Evolutionary conservation across 1,140 invertebrate species (phyloP), one percentile per base, ranked within the genome.

Genomic region (Epicauta chinensis): DNA sequence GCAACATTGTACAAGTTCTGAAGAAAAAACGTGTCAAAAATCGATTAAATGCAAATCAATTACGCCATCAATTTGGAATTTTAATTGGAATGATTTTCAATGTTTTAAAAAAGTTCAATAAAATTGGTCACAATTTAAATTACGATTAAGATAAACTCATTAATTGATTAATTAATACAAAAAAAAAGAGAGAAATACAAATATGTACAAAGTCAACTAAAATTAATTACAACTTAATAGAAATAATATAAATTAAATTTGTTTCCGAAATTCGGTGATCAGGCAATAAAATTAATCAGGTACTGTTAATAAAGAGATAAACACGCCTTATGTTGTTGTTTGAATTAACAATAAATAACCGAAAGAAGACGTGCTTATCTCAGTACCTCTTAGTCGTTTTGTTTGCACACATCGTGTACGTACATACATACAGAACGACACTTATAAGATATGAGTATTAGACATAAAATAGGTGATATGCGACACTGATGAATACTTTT

Each of bases 371-470:
- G 44, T 38, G 15, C 51, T 57, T 46, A 58, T 53, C 55, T 41
- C 55, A 60, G 60, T 59, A 61, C 60, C 60, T 50, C 23, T 23
- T 23, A 23, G 7, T 23, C 7, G 0, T 41, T 14, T 51, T 50
- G 23, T 51, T 55, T 53, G 44, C 55, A 51, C 50, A 42, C 44
- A 53, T 52, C 43, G 31, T 57, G 42, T 54, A 46, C 47, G 45
- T 50, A 56, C 51, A 57, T 55, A 55, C 49, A 59, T 43, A 38
- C 47, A 34, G 38, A 48, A 56, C 44, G 32, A 59, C 49, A 56
- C 36, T 49, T 40, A 49, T 47, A 39, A 36, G 36, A 49, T 39
- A 49, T 49, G 36, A 49, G 36, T 49, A 49, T 49, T 49, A 49
- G 46, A 49, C 37, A 49, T 49, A 44, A 31, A 59, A 41, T 32